Evolutionary conservation across 2,797 vertebrate genomes (phyloP).

Genomic region (Macropodus opercularis): DNA sequence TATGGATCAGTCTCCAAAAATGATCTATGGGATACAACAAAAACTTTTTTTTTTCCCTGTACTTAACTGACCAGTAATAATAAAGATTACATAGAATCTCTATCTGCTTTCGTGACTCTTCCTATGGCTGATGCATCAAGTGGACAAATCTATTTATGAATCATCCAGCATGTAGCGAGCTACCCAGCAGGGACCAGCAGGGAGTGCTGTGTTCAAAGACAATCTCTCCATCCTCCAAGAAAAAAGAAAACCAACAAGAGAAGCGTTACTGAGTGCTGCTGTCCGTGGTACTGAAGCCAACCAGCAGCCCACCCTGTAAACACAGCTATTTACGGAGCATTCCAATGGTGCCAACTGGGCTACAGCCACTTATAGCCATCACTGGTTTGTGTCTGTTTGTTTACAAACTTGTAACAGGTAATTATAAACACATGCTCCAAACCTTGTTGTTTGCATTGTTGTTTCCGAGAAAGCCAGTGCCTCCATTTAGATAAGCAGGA

Average conservation of each 20-base stretch:
- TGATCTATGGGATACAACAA: constrained; percentile 60
- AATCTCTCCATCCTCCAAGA: constrained; percentile 9
- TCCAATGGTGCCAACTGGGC: constrained; percentile 8
- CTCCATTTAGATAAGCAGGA: not conserved
- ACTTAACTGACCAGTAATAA: constrained; percentile 69
- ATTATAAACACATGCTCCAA: not conserved
- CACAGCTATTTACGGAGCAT: constrained; percentile 41
- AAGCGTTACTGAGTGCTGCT: constrained; percentile 65
- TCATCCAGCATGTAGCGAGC: not conserved
- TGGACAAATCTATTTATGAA: not conserved
- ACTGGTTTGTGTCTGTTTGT: not conserved
- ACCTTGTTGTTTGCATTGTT: not conserved
- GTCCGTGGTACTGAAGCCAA: constrained; percentile 83
- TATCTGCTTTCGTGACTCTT: constrained; percentile 4
- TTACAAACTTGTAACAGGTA: not conserved
- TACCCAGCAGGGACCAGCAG: constrained; percentile 71
- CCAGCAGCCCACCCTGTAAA: constrained; percentile 72
- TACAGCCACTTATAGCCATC: not conserved
- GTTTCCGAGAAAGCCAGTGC: not conserved
- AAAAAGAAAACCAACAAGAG: constrained; percentile 51
- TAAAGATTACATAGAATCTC: constrained; percentile 64
- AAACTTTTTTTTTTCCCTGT: constrained; percentile 59
- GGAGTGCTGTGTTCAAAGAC: constrained; percentile 44
- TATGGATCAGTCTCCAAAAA: constrained; percentile 58
- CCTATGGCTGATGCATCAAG: not conserved